These are phyloP conservation scores for Sialis fuliginosa DNA, from an alignment of 2,888 invertebrate genomes.

Conservation along the genomic window DNA sequence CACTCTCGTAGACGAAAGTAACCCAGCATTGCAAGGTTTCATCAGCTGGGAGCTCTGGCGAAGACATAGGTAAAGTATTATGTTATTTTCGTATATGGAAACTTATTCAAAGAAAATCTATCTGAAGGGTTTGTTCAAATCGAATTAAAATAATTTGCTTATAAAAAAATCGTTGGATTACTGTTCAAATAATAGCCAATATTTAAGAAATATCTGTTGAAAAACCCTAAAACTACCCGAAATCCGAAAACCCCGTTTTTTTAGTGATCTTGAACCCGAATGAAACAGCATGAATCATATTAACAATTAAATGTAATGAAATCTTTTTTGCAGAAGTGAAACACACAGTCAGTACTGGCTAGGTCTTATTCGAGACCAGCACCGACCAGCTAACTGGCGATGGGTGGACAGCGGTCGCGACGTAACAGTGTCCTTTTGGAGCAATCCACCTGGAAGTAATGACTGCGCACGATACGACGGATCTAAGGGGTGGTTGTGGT, in stretches of 20 bases:
- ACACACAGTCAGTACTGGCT: slow-evolving; percentile 89
- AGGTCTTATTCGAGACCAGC: slow-evolving; percentile 74
- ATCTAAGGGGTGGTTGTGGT: slow-evolving; percentile 89
- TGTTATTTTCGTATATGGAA: background rate
- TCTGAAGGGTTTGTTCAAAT: background rate
- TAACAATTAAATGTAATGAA: too few species aligned
- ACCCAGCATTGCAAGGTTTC: slow-evolving; percentile 84
- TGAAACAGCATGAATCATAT: too few species aligned
- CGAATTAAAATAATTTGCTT: background rate
- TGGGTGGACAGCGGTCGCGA: slow-evolving; percentile 73
- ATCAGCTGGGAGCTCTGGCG: slow-evolving; percentile 91
- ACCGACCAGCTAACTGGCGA: slow-evolving; percentile 65
- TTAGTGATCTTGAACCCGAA: too few species aligned
- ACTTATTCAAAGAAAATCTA: background rate
- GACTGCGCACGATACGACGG: slow-evolving; percentile 84
- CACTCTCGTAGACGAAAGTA: slow-evolving; percentile 77
- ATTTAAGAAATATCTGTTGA: too few species aligned
- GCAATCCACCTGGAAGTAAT: slow-evolving; percentile 63
- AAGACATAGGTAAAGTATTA: slow-evolving; percentile 45
- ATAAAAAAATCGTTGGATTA: too few species aligned
- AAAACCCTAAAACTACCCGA: too few species aligned
- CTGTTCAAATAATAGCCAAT: too few species aligned
- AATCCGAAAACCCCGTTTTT: too few species aligned
- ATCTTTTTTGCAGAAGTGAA: slow-evolving; percentile 43
- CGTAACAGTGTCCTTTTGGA: slow-evolving; percentile 84